Evolutionary conservation across 2,113 vertebrate genomes (phyloP), one percentile per base, ranked within the genome.

Genomic region (Elephas maximus): DNA sequence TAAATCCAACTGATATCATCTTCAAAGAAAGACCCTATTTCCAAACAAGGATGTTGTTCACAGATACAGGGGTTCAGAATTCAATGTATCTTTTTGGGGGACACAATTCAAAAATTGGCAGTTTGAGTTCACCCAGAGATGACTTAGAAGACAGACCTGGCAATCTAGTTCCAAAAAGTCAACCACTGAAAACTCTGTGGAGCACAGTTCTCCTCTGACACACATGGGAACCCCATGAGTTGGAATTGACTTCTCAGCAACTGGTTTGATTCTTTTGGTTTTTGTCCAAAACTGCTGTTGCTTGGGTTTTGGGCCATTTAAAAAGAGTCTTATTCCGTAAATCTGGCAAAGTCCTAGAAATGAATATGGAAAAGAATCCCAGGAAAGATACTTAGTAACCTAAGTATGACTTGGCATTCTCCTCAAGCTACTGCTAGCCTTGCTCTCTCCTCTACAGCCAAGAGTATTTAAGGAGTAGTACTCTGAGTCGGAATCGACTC

Each of bases 231-330:
- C 26, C 12, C 30, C 6, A 30, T 69, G 30, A 30, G 65, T 14
- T 30, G 10, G 65, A 69, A 69, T 33, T 15, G 11, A 33, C 30
- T 30, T 33, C 1, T 69, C 9, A 69, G 65, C 28, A 69, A 69
- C 15, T 62, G 60, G 60, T 62, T 62, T 62, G 60, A 23, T 62
- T 62, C 53, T 62, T 20, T 62, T 69, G 65, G 30, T 69, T 17
- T 69, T 88, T 94, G 48, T 81, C 53, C 21, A 51, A 93, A 88
- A 10, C 71, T 85, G 26, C 12, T 57, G 80, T 94, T 84, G 23
- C 71, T 94, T 93, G 26, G 41, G 5, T 45, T 92, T n/a, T 37
- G 41, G 63, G 26, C 80, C 45, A 41, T 48, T 95, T 71, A 77
- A 96, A 44, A 60, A 93, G 23, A 28, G 30, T 73, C 28, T 4